Evolutionary conservation across 37 sponge, comb jelly and placozoan genomes (phyloP).

Genomic region (Spongilla lacustris): DNA sequence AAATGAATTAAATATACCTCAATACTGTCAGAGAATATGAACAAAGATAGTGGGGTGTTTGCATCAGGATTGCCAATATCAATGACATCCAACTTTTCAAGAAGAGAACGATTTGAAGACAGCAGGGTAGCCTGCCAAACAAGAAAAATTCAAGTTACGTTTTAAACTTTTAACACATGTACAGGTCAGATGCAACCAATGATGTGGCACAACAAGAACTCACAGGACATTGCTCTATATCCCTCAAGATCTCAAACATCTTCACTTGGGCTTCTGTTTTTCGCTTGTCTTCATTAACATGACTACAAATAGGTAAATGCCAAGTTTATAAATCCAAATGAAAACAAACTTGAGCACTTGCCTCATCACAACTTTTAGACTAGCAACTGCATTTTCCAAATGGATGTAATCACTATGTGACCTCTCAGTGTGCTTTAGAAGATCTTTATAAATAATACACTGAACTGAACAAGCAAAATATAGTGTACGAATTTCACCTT

Average conservation of each 20-base stretch:
- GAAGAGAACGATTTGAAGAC: conserved; percentile 68
- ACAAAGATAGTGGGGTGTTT: conserved; percentile 55
- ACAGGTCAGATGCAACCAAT: not conserved
- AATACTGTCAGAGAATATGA: conserved; percentile 85
- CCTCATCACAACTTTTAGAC: conserved; percentile 84
- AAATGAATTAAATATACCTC: conserved; percentile 51
- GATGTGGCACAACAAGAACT: conserved; percentile 22
- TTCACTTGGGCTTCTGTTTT: conserved; percentile 91
- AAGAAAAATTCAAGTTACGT: not conserved
- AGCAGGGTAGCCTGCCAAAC: conserved; percentile 62
- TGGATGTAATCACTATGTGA: conserved; percentile 52
- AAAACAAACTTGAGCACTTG: conserved; percentile 32
- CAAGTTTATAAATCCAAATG: not conserved
- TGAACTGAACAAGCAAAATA: no score
- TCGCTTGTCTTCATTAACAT: conserved; percentile 94
- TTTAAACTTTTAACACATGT: not conserved
- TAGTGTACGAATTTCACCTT: conserved; percentile 45
- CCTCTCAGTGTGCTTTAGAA: conserved; percentile 65
- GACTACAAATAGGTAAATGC: conserved; percentile 35
- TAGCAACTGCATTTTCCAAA: conserved; percentile 70
- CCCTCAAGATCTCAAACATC: conserved; percentile 90
- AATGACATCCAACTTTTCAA: conserved; percentile 64
- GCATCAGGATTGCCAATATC: conserved; percentile 63
- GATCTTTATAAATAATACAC: conserved; percentile 53
- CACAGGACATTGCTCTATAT: conserved; percentile 90